phyloP scores from a whole-genome alignment of 1,140 invertebrate genomes.

The Drosophila truncata region DNA sequence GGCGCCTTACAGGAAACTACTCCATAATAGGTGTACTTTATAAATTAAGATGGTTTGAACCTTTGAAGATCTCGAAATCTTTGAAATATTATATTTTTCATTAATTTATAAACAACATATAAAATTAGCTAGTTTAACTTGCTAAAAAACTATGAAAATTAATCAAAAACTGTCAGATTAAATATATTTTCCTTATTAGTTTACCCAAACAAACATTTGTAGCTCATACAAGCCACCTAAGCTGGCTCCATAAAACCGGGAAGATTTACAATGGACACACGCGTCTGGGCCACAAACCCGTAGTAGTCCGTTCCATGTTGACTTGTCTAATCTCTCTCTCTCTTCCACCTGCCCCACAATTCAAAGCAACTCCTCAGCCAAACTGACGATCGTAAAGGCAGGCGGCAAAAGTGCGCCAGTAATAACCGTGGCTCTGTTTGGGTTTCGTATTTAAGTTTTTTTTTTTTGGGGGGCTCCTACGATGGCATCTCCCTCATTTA shows the following conservation, averaged over 20 bases:
- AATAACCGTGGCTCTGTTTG: slow-evolving; percentile 43
- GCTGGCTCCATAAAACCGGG: slow-evolving; percentile 13
- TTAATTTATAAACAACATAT: too few species aligned
- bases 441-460: slow-evolving; percentile 3
- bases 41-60: neutral
- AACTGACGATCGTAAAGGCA: slow-evolving; percentile 32
- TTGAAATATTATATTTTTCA: too few species aligned
- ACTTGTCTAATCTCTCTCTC: slow-evolving; percentile 29
- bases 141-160: neutral
- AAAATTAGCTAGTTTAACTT: too few species aligned
- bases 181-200: neutral
- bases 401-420: slow-evolving; percentile 34
- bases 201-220: slow-evolving; percentile 10
- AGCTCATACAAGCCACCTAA: slow-evolving; percentile 1
- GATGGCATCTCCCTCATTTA: slow-evolving; percentile 60
- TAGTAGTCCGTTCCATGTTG: slow-evolving; percentile 18
- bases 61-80: too few species aligned
- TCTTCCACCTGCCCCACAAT: neutral
- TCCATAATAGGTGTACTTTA: neutral
- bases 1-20: neutral
- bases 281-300: slow-evolving; percentile 6
- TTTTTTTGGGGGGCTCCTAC: neutral
- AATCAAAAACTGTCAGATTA: neutral
- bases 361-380: neutral
- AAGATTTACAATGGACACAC: slow-evolving; percentile 34